These are phyloP conservation scores for Chironomus striatipennis DNA, from an alignment of 1,140 invertebrate species.

Conservation along the genomic window DNA sequence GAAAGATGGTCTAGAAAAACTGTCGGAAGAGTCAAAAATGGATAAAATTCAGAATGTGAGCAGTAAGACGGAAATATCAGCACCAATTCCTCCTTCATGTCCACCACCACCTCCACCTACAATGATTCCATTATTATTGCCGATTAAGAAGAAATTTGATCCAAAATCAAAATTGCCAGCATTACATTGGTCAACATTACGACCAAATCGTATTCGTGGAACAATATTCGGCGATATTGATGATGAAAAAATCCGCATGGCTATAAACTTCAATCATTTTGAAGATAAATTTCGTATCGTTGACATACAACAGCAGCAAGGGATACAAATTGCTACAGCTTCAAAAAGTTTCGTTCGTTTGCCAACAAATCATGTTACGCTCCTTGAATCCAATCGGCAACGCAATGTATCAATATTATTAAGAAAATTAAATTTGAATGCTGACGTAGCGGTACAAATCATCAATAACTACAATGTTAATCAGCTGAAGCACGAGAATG, in stretches of 20 bases:
- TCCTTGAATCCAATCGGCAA: background rate
- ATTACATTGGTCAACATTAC: background rate
- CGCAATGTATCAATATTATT: background rate
- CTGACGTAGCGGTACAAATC: background rate
- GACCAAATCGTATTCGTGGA: background rate
- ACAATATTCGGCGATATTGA: background rate
- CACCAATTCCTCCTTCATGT: background rate
- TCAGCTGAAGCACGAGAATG: background rate
- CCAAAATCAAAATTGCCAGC: background rate
- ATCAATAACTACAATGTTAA: background rate
- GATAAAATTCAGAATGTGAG: background rate
- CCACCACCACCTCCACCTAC: background rate
- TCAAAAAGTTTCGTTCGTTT: too few relatives aligned
- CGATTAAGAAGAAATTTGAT: background rate
- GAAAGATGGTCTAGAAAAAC: background rate
- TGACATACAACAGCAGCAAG: background rate
- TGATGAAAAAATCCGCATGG: background rate
- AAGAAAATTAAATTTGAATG: constrained; percentile 18
- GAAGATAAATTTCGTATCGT: background rate
- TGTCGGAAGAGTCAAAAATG: constrained; percentile 2
- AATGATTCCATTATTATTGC: background rate
- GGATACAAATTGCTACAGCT: too few relatives aligned
- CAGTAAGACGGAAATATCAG: constrained; percentile 9
- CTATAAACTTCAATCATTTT: constrained; percentile 18
- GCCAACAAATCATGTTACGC: background rate